Base-by-base conservation (phyloP, 2,888 invertebrate genomes). In the Cheilosia vernalis region DNA sequence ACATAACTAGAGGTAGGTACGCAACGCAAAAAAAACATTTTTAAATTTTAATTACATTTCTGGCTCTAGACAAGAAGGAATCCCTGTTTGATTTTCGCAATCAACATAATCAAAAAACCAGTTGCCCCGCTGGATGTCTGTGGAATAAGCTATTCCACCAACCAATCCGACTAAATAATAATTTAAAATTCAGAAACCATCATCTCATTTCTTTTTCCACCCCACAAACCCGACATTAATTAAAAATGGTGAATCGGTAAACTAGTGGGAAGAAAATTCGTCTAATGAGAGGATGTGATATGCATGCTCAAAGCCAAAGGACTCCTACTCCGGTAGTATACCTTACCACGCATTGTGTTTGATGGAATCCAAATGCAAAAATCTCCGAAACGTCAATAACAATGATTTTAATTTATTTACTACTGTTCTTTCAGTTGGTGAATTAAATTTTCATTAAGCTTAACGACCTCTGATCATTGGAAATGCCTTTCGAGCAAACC, bases 341-440 rank as follows among this genome's bases (percentile, higher is more conserved):
- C 33, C n/a, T 37, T 61, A 2, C 30, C 60, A 30, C 1, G 33
- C 1, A 33, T 63, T 21, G 42, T 24, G 5, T 21, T n/a, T 42
- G 37, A 37, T 40, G 24, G 44, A 61, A 27, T 44, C 17, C 4
- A 44, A 44, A 27, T 37, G 37, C 4, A 2, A n/a, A 9, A n/a
- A 44, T 19, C 40, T 44, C 17, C 10, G 44, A 19, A 17, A 44
- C 19, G 13, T 24, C n/a, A 27, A 47, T 47, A 33, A 33, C 21
- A 17, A 63, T 63, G 63, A 7, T n/a, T 63, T 63, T 15, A 49
- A 27, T 49, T 63, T 49, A 49, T 49, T 49, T 37, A 21, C 37
- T 37, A 3, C 9, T 17, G 30, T 47, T 6, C 47, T 40, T 21
- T 60, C 10, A 44, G 24, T 44, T 9, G 17, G 10, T 55, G 19